Percentiles rank a stretch among this genome's conserved stretches.
Evolutionary conservation across 2,888 invertebrate genomes (phyloP).

Genomic region (Metopia argyrocephala): DNA sequence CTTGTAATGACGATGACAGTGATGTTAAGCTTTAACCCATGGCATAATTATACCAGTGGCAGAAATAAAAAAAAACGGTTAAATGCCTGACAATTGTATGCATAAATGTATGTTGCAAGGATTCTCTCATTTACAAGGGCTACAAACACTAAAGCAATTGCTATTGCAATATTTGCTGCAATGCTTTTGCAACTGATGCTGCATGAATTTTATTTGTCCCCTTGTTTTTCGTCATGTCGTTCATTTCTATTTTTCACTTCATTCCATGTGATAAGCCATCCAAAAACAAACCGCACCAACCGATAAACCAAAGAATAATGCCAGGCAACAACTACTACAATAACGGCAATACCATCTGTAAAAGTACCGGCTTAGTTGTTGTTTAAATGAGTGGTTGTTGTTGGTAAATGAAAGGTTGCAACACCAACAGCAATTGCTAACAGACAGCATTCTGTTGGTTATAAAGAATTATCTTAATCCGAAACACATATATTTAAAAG

Average conservation of each 20-base stretch:
- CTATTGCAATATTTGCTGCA: constrained; percentile 4
- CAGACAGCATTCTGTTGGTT: constrained; percentile 9
- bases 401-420: neutral
- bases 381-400: neutral
- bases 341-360: neutral
- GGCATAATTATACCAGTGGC: constrained; percentile 56
- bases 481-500: neutral
- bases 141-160: neutral
- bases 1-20: constrained; percentile 23
- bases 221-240: neutral
- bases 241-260: constrained; percentile 25
- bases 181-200: constrained; percentile 16
- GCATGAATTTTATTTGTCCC: constrained; percentile 12
- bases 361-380: neutral
- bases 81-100: constrained; percentile 29
- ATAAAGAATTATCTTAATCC: constrained; percentile 25
- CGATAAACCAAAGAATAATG: constrained; percentile 9
- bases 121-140: neutral
- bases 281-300: constrained; percentile 19
- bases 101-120: neutral
- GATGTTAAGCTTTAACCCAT: constrained; percentile 29
- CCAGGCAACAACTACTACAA: neutral
- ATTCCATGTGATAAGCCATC: constrained; percentile 14
- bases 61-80: constrained; percentile 3
- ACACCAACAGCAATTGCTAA: neutral